A percentile compares a stretch with the other conserved stretches of the same genome.
These are phyloP conservation scores for Rotaria sp. DNA, from an alignment of 2,888 invertebrate genomes.

Conservation along the genomic window DNA sequence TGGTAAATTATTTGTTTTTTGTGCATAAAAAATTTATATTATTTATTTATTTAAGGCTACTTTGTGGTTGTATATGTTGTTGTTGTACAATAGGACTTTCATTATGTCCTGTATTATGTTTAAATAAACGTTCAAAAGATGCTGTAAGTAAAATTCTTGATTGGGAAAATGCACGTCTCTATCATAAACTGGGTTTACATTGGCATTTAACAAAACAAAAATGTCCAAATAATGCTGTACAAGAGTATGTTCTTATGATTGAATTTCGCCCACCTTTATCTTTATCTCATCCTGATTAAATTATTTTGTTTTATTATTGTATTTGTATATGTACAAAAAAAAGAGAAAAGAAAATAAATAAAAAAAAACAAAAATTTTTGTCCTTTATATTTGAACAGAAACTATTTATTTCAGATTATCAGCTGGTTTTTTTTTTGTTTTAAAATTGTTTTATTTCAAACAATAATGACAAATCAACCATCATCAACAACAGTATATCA, in stretches of 20 bases:
- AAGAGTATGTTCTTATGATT: slow-evolving; percentile 39
- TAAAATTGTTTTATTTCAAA: not conserved
- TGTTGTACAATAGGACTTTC: slow-evolving; percentile 40
- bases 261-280: slow-evolving; percentile 38
- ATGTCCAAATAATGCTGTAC: slow-evolving; percentile 35
- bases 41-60: not conserved
- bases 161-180: slow-evolving; percentile 38
- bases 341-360: not conserved
- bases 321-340: slow-evolving; percentile 1
- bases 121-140: slow-evolving; percentile 37
- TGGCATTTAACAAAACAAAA: slow-evolving; percentile 36
- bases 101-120: slow-evolving; percentile 33
- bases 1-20: not conserved
- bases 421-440: not conserved
- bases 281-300: slow-evolving; percentile 37
- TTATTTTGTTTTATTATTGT: not conserved
- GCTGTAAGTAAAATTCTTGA: slow-evolving; percentile 37
- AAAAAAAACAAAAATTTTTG: not conserved
- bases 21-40: not conserved
- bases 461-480: not conserved
- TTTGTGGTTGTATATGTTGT: slow-evolving; percentile 40
- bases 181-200: slow-evolving; percentile 36
- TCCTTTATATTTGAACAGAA: not conserved
- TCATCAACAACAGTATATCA: not conserved
- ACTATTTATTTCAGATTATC: not conserved